Evolutionary conservation across 2,888 invertebrate genomes (phyloP).

Genomic region (Octonoba sinensis): DNA sequence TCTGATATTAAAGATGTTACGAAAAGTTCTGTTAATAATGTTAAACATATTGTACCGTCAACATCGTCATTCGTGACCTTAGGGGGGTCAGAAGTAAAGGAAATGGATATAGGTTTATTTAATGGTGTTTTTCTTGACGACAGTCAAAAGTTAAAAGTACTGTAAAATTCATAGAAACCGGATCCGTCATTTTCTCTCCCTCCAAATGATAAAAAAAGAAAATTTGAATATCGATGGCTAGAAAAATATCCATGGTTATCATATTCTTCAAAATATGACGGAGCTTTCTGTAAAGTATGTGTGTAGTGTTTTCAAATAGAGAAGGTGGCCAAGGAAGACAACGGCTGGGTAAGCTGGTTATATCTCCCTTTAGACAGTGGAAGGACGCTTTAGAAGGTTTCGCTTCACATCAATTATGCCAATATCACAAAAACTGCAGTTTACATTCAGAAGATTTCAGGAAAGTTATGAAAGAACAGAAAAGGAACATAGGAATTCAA

Average conservation of each 20-base stretch:
- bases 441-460: constrained; percentile 15
- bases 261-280: constrained; percentile 11
- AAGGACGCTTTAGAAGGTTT: constrained; percentile 17
- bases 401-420: not conserved
- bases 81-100: too few relatives aligned
- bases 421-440: constrained; percentile 19
- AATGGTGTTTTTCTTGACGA: too few relatives aligned
- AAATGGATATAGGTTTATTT: too few relatives aligned
- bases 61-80: too few relatives aligned
- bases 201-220: too few relatives aligned
- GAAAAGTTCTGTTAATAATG: too few relatives aligned
- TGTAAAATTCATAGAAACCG: too few relatives aligned
- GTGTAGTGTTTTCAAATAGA: constrained; percentile 6
- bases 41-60: too few relatives aligned
- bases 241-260: not conserved
- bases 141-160: too few relatives aligned
- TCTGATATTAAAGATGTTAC: too few relatives aligned
- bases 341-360: not conserved
- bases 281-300: constrained; percentile 17
- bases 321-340: constrained; percentile 22
- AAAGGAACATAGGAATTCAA: not conserved
- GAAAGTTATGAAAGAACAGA: not conserved
- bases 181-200: too few relatives aligned
- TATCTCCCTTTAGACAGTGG: not conserved
- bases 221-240: not conserved